Evolutionary conservation across 2,888 invertebrate genomes (phyloP).

Genomic region (Papilio elwesi): DNA sequence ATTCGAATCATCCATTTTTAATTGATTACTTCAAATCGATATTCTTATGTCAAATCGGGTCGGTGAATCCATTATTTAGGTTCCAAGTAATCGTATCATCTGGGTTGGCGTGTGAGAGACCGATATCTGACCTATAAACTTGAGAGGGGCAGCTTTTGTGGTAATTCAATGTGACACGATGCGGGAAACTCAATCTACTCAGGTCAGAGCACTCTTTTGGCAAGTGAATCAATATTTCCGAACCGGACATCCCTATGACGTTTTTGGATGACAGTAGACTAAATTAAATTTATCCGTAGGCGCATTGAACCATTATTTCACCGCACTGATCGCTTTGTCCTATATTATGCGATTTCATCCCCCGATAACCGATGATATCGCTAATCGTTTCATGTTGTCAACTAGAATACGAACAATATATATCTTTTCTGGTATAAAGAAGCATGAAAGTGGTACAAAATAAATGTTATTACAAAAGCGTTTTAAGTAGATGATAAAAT

Average conservation of each 20-base stretch:
- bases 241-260: slow-evolving; percentile 14
- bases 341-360: slow-evolving; percentile 32
- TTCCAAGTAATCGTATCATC: neutral
- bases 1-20: neutral
- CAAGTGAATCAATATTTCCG: slow-evolving; percentile 30
- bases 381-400: slow-evolving; percentile 25
- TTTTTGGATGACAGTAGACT: slow-evolving; percentile 16
- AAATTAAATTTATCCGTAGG: slow-evolving; percentile 15
- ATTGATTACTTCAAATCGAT: neutral
- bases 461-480: too few relatives aligned
- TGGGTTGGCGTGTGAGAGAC: neutral
- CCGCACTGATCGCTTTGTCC: neutral
- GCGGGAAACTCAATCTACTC: slow-evolving; percentile 30
- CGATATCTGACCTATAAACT: slow-evolving; percentile 23
- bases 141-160: slow-evolving; percentile 20
- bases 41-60: neutral
- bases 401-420: neutral
- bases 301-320: neutral
- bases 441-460: too few relatives aligned
- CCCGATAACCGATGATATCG: slow-evolving; percentile 29
- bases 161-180: slow-evolving; percentile 33
- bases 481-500: neutral
- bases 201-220: slow-evolving; percentile 19
- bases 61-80: too few relatives aligned
- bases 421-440: neutral